Conservation (phyloP, 2,113 vertebrate species). For the Chelonoidis abingdonii region DNA sequence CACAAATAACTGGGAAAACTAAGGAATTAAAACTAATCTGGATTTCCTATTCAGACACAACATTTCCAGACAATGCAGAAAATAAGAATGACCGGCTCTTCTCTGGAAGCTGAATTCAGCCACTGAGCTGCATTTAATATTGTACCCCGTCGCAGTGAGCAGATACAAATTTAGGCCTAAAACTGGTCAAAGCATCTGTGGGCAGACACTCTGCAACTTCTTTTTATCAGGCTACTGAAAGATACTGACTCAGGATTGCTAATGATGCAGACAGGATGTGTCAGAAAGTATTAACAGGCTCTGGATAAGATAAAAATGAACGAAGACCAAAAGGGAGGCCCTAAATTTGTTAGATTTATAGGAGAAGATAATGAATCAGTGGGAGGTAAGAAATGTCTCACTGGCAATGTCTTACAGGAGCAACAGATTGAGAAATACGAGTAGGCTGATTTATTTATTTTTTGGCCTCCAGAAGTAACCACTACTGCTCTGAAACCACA, state of each 20-base stretch:
- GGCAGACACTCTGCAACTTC: neutral
- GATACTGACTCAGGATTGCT: neutral
- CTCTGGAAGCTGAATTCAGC: neutral
- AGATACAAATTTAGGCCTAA: neutral
- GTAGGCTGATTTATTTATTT: neutral
- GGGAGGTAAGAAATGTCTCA: neutral
- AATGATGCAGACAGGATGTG: neutral
- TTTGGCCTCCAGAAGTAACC: neutral
- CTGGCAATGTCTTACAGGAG: neutral
- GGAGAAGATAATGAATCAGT: neutral
- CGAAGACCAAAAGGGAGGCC: neutral
- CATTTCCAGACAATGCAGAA: neutral
- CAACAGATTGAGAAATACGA: conserved; percentile 13
- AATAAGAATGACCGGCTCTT: neutral
- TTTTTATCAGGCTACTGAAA: neutral
- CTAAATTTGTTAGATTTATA: neutral
- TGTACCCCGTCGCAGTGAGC: neutral
- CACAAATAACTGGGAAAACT: neutral
- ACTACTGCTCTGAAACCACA: conserved; percentile 49
- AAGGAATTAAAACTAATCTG: neutral
- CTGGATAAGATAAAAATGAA: neutral
- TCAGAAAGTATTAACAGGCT: neutral
- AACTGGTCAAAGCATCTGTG: neutral
- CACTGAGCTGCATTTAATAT: neutral
- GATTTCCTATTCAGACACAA: neutral